phyloP scores from a whole-genome alignment of 2,113 vertebrate species.

The Bos javanicus region DNA sequence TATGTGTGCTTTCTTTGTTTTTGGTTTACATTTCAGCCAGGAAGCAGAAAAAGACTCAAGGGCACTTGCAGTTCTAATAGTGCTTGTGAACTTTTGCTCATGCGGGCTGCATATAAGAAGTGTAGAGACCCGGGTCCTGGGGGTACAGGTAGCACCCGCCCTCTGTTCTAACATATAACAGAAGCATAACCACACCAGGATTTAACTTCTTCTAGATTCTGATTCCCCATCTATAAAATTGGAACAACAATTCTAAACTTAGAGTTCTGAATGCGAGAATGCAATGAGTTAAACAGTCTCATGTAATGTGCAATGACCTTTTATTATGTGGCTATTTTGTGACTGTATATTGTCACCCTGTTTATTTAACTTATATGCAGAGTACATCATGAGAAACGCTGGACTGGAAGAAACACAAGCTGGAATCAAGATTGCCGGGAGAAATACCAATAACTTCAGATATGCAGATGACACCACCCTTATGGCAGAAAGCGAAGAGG shows the following conservation, averaged over 20 bases:
- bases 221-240: neutral
- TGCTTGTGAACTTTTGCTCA: neutral
- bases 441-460: no score
- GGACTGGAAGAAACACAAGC: no score
- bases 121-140: neutral
- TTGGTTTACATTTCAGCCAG: neutral
- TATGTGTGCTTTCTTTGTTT: neutral
- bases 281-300: neutral
- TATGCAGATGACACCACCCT: no score
- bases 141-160: accelerated
- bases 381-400: no score
- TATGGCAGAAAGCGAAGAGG: no score
- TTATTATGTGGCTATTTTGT: neutral
- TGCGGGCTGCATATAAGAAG: accelerated
- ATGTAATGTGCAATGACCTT: neutral
- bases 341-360: neutral
- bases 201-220: neutral
- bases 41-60: neutral
- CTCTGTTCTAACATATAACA: neutral
- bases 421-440: no score
- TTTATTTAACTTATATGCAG: no score
- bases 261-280: neutral
- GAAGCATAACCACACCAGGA: accelerated
- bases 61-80: accelerated
- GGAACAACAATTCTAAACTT: neutral